phyloP scores from a whole-genome alignment of 2,888 invertebrate species.

The Sinentomon sp. region DNA sequence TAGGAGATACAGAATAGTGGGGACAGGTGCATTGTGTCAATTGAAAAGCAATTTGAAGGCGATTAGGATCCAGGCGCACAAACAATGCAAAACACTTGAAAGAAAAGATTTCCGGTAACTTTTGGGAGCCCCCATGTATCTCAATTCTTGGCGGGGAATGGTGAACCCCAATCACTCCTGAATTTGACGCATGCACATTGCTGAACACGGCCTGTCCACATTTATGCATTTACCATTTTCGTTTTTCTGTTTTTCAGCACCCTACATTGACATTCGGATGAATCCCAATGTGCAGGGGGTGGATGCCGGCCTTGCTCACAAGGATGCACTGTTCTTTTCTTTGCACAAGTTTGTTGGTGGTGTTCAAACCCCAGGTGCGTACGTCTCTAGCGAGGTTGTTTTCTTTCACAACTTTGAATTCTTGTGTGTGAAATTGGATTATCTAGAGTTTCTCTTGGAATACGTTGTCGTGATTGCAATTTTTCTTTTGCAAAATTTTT shows the following conservation, averaged over 20 bases:
- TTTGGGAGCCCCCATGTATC: no score
- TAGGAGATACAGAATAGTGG: no score
- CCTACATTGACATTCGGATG: constrained; percentile 52
- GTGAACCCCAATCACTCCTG: no score
- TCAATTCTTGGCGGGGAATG: no score
- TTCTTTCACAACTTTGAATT: background rate
- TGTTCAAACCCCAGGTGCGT: constrained; percentile 44
- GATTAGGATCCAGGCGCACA: no score
- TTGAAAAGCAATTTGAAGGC: no score
- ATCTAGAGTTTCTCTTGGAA: background rate
- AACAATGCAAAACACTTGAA: no score
- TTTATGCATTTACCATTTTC: no score
- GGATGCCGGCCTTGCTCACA: constrained; percentile 36
- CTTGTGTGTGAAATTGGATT: background rate
- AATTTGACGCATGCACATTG: no score
- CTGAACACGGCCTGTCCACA: no score
- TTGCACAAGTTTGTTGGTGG: constrained; percentile 77
- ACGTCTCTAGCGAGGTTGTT: background rate
- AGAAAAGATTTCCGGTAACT: no score
- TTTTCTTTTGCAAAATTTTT: background rate
- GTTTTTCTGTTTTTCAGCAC: constrained; percentile 24
- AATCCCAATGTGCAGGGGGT: constrained; percentile 45
- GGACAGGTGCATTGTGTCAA: no score
- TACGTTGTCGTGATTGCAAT: background rate
- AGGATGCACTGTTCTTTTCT: constrained; percentile 68